Conservation (phyloP, 2,797 vertebrate species). For the Mycteria americana region DNA sequence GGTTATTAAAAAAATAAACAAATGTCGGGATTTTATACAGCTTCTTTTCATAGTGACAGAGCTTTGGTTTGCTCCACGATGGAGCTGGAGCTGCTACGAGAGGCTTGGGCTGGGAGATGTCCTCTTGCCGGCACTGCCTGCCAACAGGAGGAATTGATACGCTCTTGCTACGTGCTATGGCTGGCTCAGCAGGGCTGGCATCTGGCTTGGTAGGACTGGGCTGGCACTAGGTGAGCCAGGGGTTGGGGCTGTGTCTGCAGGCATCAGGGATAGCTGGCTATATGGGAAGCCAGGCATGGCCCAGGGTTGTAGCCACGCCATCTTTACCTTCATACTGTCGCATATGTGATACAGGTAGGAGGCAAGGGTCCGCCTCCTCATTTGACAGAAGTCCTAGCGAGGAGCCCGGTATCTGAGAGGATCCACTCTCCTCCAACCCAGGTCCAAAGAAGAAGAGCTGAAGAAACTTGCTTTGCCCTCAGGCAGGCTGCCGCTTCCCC, state of each 20-base stretch:
- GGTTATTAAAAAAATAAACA: slow-evolving; percentile 72
- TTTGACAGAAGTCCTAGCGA: neutral
- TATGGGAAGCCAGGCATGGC: neutral
- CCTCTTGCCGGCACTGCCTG: neutral
- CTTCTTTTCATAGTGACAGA: slow-evolving; percentile 32
- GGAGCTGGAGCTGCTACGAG: neutral
- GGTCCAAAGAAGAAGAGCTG: neutral
- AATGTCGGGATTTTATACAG: neutral
- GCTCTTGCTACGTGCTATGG: neutral
- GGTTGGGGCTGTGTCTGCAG: neutral
- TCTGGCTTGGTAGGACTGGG: neutral
- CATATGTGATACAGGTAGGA: neutral
- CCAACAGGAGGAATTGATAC: neutral
- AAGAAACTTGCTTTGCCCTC: neutral
- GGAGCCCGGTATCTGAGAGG: neutral
- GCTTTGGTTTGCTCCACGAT: neutral
- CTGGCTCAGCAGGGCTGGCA: neutral
- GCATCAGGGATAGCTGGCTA: neutral
- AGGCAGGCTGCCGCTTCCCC: neutral
- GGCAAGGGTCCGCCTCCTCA: neutral
- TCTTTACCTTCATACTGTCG: neutral
- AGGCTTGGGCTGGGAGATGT: neutral
- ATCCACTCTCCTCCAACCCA: neutral
- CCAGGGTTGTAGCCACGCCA: neutral
- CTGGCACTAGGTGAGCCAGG: neutral